These are phyloP conservation scores for Laticauda laticaudata DNA, from an alignment of 2,113 vertebrate genomes.

Conservation along the genomic window DNA sequence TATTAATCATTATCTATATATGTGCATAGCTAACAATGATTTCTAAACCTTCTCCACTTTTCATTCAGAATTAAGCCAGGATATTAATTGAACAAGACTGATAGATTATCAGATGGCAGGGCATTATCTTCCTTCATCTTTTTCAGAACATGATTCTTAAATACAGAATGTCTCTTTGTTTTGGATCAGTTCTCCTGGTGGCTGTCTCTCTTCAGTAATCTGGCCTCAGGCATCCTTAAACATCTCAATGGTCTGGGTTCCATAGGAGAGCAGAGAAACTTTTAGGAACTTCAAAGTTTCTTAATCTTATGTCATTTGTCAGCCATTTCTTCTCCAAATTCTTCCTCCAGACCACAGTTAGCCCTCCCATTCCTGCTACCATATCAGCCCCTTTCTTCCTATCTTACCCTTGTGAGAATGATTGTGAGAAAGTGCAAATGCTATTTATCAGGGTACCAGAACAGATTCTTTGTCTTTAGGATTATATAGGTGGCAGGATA, in stretches of 20 bases:
- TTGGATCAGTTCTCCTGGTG: not conserved
- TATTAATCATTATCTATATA: not conserved
- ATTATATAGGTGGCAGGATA: not conserved
- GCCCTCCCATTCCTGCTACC: not conserved
- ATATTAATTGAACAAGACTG: not conserved
- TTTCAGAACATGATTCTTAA: not conserved
- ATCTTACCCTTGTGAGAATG: not conserved
- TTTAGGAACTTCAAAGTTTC: not conserved
- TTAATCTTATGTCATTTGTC: not conserved
- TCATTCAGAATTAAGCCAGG: not conserved
- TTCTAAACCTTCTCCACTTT: not conserved
- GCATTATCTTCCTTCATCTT: not conserved
- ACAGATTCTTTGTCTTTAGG: not conserved
- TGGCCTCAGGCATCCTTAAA: not conserved
- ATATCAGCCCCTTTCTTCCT: not conserved
- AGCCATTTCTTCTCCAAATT: not conserved
- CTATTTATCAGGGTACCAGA: not conserved
- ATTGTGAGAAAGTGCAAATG: not conserved
- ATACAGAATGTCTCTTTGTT: not conserved
- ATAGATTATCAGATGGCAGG: not conserved
- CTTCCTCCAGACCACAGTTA: not conserved
- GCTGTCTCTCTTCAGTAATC: not conserved
- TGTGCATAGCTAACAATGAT: not conserved
- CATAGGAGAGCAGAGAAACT: not conserved
- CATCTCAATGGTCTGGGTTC: not conserved